phyloP scores from a whole-genome alignment of 2,888 invertebrate species.

The Unio pictorum region DNA sequence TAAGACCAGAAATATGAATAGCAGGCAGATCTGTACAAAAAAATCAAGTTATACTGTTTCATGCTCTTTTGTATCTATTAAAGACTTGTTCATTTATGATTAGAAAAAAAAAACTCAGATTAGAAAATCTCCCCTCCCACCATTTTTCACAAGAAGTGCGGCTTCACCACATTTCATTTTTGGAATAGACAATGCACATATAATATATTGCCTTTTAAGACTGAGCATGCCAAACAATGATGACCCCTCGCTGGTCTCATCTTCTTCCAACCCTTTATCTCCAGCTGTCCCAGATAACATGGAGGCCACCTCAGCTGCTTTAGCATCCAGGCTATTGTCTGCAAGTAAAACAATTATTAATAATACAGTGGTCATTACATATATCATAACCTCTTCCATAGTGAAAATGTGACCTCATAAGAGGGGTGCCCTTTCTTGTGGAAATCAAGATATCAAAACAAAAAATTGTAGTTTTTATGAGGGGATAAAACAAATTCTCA shows the following conservation, averaged over 20 bases:
- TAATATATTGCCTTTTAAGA: background rate
- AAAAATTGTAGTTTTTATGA: too few relatives aligned
- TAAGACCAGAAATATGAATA: too few relatives aligned
- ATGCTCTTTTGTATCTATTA: too few relatives aligned
- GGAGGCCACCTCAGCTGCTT: slow-evolving; percentile 63
- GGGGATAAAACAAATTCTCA: too few relatives aligned
- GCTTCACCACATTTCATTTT: background rate
- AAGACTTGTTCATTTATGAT: too few relatives aligned
- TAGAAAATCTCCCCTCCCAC: too few relatives aligned
- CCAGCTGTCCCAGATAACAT: slow-evolving; percentile 53
- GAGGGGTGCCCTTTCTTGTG: background rate
- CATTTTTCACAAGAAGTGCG: background rate
- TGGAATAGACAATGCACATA: background rate
- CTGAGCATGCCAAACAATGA: slow-evolving; percentile 19
- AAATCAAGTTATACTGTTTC: too few relatives aligned
- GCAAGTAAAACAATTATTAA: slow-evolving; percentile 4
- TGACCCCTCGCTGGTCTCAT: slow-evolving; percentile 48
- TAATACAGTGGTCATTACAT: too few relatives aligned
- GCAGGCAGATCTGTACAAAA: too few relatives aligned
- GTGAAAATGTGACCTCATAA: background rate
- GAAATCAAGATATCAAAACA: background rate
- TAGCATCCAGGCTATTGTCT: slow-evolving; percentile 60
- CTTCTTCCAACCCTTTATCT: slow-evolving; percentile 53
- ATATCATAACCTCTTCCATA: background rate
- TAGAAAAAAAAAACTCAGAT: too few relatives aligned